A percentile compares a stretch with the other conserved stretches of the same genome.
phyloP scores from a whole-genome alignment of 2,888 invertebrate genomes.

The Thereva nobilitata region DNA sequence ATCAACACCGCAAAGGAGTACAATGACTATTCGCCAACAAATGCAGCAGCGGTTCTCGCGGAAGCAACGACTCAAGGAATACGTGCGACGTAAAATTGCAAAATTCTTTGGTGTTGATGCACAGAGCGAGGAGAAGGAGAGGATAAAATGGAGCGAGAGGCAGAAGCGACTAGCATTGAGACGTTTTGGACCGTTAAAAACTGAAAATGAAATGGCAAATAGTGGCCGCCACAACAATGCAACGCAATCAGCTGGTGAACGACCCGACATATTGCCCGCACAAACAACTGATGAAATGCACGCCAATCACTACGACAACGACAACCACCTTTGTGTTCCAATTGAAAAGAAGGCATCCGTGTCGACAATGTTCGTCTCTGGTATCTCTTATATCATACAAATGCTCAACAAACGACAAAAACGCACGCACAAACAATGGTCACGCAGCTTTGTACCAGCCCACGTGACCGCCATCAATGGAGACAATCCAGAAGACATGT shows the following conservation, averaged over 20 bases:
- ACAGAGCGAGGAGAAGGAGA: constrained; percentile 53
- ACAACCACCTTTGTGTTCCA: constrained; percentile 53
- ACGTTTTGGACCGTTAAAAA: constrained; percentile 50
- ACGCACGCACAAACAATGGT: constrained; percentile 62
- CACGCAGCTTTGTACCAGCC: constrained; percentile 71
- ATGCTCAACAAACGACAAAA: constrained; percentile 61
- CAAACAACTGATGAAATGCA: constrained; percentile 48
- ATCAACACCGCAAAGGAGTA: constrained; percentile 42
- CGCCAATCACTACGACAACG: constrained; percentile 36
- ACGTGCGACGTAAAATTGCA: constrained; percentile 53
- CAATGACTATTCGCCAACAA: constrained; percentile 45
- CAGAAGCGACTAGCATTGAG: constrained; percentile 55
- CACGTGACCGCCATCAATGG: constrained; percentile 57
- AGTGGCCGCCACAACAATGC: constrained; percentile 20
- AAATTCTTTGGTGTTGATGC: constrained; percentile 56
- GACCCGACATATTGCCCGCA: constrained; percentile 56
- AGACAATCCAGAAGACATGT: constrained; percentile 59
- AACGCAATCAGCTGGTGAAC: constrained; percentile 45
- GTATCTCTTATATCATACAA: constrained; percentile 57
- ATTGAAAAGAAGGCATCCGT: constrained; percentile 56
- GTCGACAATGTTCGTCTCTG: constrained; percentile 53
- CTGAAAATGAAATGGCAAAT: constrained; percentile 43
- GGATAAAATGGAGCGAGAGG: constrained; percentile 53
- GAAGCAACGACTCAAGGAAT: constrained; percentile 54
- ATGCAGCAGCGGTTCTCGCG: constrained; percentile 47